phyloP scores from a whole-genome alignment of 2,888 invertebrate genomes.

The Mesoligia furuncula region DNA sequence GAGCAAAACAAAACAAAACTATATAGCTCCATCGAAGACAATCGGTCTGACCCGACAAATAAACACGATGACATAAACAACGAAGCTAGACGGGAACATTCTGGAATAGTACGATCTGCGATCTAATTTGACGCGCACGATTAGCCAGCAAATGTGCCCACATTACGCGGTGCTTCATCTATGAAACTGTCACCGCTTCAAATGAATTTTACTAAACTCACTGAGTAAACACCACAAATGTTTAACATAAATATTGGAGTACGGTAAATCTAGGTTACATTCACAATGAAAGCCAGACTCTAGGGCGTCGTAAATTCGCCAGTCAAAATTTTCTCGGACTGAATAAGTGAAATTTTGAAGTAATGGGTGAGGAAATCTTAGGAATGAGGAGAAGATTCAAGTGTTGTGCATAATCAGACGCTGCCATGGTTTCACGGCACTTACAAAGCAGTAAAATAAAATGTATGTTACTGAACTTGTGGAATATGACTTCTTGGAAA shows the following conservation, averaged over 20 bases:
- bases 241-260: constrained; percentile 50
- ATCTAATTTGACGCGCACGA: constrained; percentile 43
- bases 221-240: constrained; percentile 46
- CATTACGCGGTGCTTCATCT: constrained; percentile 32
- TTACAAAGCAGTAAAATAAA: constrained; percentile 29
- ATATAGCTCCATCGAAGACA: neutral
- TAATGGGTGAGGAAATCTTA: constrained; percentile 39
- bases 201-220: constrained; percentile 45
- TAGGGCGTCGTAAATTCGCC: constrained; percentile 45
- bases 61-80: constrained; percentile 34
- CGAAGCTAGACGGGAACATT: constrained; percentile 12
- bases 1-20: neutral
- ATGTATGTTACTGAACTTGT: neutral
- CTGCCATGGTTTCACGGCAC: constrained; percentile 20
- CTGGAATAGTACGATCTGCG: constrained; percentile 24
- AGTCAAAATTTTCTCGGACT: constrained; percentile 38
- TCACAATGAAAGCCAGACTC: constrained; percentile 48
- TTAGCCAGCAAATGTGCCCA: constrained; percentile 42
- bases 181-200: constrained; percentile 55
- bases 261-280: constrained; percentile 54
- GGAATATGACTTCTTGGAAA: neutral
- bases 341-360: constrained; percentile 51
- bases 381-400: constrained; percentile 14
- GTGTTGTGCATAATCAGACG: constrained; percentile 30
- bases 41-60: constrained; percentile 6